Evolutionary conservation across 2,888 invertebrate species (phyloP), one percentile per base, ranked within the genome.

Genomic region (Helicoverpa assulta): DNA sequence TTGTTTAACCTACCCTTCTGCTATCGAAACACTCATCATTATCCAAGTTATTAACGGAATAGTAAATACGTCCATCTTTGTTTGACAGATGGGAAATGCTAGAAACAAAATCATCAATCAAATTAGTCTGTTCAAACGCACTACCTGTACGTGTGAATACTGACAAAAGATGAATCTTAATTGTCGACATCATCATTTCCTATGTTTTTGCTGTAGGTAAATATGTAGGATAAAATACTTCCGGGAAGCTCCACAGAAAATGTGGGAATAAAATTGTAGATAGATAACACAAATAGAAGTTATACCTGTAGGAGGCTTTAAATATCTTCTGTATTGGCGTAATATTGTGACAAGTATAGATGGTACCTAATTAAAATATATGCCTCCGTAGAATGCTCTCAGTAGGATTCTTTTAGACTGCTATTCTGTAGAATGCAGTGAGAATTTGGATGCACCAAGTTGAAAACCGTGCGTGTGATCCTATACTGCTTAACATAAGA

Each of bases 1-100:
- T 78, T 81, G 78, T 78, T 82, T 76, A 77, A 76, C 71, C 62
- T 70, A 71, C 60, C 63, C 70, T 76, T 63, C 62, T 60, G 64
- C 59, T 61, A 65, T 61, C 66, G 19, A 16, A 63, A 55, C 43
- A 16, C 50, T 54, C 6, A 21, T 54, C 59, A 58, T 74, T 59
- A 70, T 33, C 63, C 40, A 50, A 54, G 26, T 67, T 50, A 59
- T 21, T 50, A 66, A 0, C 0, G 10, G 10, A n/a, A 18, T 43
- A 40, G 6, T 2, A 16, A 55, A 64, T 16, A 59, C 4, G 26
- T 26, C 7, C 8, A 10, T 4, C 10, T 2, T 14, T 3, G 8
- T 16, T 2, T 12, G 0, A 5, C 12, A 26, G 18, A 60, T n/a
- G n/a, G 12, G n/a, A n/a, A 16, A 47, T n/a, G 47, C n/a, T 47